phyloP scores from a whole-genome alignment of 2,797 vertebrate genomes.

The Falco berigora region DNA sequence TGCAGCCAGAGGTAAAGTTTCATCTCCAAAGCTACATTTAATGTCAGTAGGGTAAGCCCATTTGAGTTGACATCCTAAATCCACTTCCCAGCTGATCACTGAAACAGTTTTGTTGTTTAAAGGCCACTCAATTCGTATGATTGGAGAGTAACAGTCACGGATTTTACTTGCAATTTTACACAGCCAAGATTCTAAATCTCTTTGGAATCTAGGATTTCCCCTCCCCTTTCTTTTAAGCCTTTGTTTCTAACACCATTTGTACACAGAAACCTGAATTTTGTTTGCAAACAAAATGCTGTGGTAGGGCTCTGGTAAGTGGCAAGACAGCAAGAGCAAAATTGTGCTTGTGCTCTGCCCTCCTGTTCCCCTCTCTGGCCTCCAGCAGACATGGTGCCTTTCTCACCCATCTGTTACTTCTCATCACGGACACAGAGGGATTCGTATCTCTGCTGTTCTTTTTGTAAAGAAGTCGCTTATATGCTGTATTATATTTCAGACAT shows the following conservation, averaged over 20 bases:
- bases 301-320: not conserved
- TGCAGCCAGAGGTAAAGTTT: not conserved
- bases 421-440: not conserved
- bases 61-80: slow-evolving; percentile 18
- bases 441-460: not conserved
- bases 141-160: not conserved
- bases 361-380: not conserved
- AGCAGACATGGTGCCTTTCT: not conserved
- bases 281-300: not conserved
- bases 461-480: rapidly evolving
- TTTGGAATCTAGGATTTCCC: not conserved
- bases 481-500: not conserved
- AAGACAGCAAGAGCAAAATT: not conserved
- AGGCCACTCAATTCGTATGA: not conserved
- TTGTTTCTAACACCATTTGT: not conserved
- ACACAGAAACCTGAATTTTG: not conserved
- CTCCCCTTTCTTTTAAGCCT: not conserved
- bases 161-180: not conserved
- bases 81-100: not conserved
- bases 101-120: not conserved
- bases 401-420: not conserved
- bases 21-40: not conserved
- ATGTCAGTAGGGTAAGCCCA: not conserved
- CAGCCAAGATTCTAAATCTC: not conserved
- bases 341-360: not conserved